Conservation (phyloP, 2,888 invertebrate genomes). For the Eretmocerus hayati region DNA sequence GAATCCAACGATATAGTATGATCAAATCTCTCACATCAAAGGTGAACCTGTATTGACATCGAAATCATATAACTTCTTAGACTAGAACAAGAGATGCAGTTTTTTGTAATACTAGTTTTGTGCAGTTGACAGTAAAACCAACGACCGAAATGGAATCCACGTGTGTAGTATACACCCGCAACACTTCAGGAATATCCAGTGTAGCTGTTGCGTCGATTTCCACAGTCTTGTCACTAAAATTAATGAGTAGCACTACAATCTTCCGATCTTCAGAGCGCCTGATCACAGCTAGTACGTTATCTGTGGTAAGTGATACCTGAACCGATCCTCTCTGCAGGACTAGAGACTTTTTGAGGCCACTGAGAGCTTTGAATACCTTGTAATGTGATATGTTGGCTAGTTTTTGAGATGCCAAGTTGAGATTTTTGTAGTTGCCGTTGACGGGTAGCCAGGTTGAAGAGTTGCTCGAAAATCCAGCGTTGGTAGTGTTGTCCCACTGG, state of each 20-base stretch:
- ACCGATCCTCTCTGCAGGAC: constrained; percentile 46
- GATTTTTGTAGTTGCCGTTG: constrained; percentile 57
- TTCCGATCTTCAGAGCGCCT: constrained; percentile 19
- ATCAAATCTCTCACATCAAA: too few relatives aligned
- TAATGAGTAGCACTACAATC: constrained; percentile 30
- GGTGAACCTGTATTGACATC: too few relatives aligned
- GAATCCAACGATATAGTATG: too few relatives aligned
- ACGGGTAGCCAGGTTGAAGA: constrained; percentile 62
- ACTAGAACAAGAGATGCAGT: too few relatives aligned
- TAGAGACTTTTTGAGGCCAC: constrained; percentile 49
- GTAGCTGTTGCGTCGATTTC: constrained; percentile 28
- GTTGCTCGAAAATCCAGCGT: constrained; percentile 57
- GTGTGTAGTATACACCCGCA: constrained; percentile 29
- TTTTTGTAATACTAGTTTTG: too few relatives aligned
- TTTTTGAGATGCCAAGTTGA: constrained; percentile 54
- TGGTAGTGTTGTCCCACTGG: constrained; percentile 45
- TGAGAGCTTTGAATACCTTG: constrained; percentile 41
- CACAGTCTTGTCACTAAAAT: constrained; percentile 24
- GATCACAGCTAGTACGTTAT: constrained; percentile 30
- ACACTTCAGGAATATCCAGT: constrained; percentile 28
- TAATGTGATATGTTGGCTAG: constrained; percentile 52
- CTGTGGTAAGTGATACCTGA: constrained; percentile 35
- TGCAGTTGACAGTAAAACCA: too few relatives aligned
- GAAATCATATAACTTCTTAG: too few relatives aligned
- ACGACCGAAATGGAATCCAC: too few relatives aligned